Evolutionary conservation across 1,140 invertebrate genomes (phyloP), one percentile per base, ranked within the genome.

Genomic region (Lasioglossum baleicum): DNA sequence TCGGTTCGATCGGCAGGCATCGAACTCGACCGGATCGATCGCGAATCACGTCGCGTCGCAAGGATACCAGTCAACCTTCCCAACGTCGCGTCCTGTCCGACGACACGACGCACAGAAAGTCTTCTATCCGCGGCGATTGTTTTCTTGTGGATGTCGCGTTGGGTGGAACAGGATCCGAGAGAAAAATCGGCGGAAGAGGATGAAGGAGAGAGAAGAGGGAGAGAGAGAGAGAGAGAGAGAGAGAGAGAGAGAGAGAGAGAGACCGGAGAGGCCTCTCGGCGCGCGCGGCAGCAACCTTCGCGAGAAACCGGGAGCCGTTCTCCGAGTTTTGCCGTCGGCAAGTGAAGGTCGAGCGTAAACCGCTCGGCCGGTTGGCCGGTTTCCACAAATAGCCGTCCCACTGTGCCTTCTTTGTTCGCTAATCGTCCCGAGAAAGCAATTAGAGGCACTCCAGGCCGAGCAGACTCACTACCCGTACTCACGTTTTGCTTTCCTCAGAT

Each of bases 371-470:
- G 83, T 82, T 73, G 80, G 83, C 79, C 81, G 77, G 72, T 63
- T 83, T 87, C 83, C 80, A 84, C 79, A 88, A 87, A 87, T 88
- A 87, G 86, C 79, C 79, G 60, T 81, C 72, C 67, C 65, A 81
- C 81, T 87, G 75, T 78, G 69, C 60, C 71, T 82, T 83, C 84
- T 87, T 87, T 87, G 80, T 86, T 84, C 82, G 67, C 64, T 84
- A 87, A 88, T 88, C 78, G 76, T 80, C 76, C 65, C 15, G 60
- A 82, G 79, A 78, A 76, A 81, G 77, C 74, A 81, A 87, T 86
- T 84, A 86, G 77, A 79, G 7, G 51, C 31, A 48, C 44, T 51
- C 58, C 75, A 51, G n/a, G 69, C 42, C 5, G 56, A n/a, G 20
- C 20, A 40, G 31, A 40, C 31, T 69, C 51, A 20, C 42, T 13